These are phyloP conservation scores for Thecocarcelia acutangulata DNA, from an alignment of 2,888 invertebrate genomes.

Conservation along the genomic window DNA sequence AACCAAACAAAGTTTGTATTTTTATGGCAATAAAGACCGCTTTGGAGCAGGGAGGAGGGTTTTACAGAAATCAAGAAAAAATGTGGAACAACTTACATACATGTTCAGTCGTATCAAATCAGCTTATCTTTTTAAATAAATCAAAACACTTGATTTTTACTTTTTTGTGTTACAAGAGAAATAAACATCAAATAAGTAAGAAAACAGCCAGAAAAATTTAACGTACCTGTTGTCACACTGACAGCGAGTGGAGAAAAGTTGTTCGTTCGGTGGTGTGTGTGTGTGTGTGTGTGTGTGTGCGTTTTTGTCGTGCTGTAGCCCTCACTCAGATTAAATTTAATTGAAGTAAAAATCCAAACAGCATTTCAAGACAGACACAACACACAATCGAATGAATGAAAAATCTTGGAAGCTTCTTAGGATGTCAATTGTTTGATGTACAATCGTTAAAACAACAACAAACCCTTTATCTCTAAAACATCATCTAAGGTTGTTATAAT, in stretches of 20 bases:
- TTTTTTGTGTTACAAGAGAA: conserved; percentile 40
- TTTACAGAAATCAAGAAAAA: conserved; percentile 1
- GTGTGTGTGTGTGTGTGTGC: no score
- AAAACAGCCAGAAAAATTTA: conserved; percentile 6
- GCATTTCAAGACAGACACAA: conserved; percentile 22
- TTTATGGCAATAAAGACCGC: background rate
- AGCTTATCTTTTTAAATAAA: conserved; percentile 62
- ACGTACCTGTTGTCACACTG: conserved; percentile 57
- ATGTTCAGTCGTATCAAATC: conserved; percentile 49
- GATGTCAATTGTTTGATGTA: conserved; percentile 71
- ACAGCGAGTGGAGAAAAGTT: conserved; percentile 37
- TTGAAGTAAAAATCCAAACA: conserved; percentile 35
- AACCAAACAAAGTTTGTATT: background rate
- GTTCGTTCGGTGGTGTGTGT: no score
- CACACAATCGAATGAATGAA: conserved; percentile 1
- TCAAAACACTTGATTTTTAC: conserved; percentile 60
- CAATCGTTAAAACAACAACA: conserved; percentile 43
- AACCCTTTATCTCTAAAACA: conserved; percentile 70
- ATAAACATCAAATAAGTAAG: background rate
- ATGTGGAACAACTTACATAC: conserved; percentile 26
- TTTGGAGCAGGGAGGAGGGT: conserved; percentile 1
- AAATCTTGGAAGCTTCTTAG: conserved; percentile 57
- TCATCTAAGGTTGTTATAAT: conserved; percentile 65
- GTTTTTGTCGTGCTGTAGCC: background rate
- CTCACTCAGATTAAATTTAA: conserved; percentile 39